A percentile compares a stretch with the other conserved stretches of the same genome.
Evolutionary conservation across 2,888 invertebrate genomes (phyloP).

Genomic region (Acronicta psi): DNA sequence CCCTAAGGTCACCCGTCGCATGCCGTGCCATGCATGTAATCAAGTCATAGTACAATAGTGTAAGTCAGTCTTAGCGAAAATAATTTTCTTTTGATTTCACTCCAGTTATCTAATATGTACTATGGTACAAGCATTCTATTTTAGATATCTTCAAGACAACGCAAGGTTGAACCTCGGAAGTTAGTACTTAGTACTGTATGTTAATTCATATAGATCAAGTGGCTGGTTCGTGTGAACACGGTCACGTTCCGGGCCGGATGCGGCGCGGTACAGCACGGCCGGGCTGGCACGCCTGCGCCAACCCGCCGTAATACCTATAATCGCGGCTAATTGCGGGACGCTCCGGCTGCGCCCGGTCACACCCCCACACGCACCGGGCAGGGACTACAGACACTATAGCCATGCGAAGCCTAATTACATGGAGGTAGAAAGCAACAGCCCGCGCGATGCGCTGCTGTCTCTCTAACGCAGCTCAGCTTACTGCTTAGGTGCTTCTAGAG

Average conservation of each 20-base stretch:
- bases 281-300: constrained; percentile 13
- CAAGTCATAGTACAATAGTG: neutral
- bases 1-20: neutral
- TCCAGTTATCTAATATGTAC: no score
- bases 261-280: constrained; percentile 9
- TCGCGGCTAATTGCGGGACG: constrained; percentile 33
- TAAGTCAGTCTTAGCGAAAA: no score
- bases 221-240: constrained; percentile 30
- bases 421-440: neutral
- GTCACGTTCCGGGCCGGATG: constrained; percentile 33
- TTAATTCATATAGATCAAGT: no score
- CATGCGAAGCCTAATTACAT: neutral
- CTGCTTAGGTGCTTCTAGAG: no score
- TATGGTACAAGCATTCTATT: no score
- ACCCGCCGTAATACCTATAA: constrained; percentile 25
- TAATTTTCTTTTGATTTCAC: no score
- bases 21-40: no score
- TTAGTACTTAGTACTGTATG: no score
- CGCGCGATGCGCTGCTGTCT: neutral
- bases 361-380: neutral
- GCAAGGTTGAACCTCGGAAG: no score
- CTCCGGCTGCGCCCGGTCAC: constrained; percentile 1
- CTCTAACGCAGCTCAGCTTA: no score
- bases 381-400: no score
- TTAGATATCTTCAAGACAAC: no score